phyloP scores from a whole-genome alignment of 2,113 vertebrate species.

The Gadus macrocephalus region DNA sequence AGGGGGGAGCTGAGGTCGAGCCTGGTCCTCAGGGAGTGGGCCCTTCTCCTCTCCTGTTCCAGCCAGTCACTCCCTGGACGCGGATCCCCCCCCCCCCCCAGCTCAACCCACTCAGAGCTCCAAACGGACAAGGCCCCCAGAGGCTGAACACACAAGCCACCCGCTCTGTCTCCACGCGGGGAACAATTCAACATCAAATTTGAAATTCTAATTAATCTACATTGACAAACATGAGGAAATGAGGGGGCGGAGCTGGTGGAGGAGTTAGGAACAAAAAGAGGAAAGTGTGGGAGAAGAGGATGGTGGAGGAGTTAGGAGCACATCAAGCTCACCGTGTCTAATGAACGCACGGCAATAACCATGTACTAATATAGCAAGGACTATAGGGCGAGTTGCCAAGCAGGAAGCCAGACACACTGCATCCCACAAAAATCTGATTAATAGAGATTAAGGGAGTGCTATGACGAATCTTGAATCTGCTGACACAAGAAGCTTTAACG shows the following conservation, averaged over 20 bases:
- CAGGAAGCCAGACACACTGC: background rate
- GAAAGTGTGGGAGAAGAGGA: background rate
- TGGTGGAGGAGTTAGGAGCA: too few relatives aligned
- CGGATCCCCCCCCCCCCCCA: background rate
- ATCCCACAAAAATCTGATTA: background rate
- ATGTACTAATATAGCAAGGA: too few relatives aligned
- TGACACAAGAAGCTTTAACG: too few relatives aligned
- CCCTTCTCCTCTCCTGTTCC: background rate
- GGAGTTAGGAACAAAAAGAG: background rate
- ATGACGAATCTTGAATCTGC: too few relatives aligned
- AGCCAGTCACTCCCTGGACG: too few relatives aligned
- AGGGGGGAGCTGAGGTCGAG: background rate
- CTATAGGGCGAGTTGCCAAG: background rate
- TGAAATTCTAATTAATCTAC: background rate
- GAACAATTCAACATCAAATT: background rate
- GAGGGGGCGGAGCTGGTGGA: background rate
- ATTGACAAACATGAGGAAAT: background rate
- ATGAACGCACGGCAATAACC: too few relatives aligned
- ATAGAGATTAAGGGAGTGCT: too few relatives aligned
- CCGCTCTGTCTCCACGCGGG: background rate
- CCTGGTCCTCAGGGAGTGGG: background rate
- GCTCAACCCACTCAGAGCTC: background rate
- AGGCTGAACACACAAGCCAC: background rate
- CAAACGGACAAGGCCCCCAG: background rate
- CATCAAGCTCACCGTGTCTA: too few relatives aligned